phyloP scores from a whole-genome alignment of 2,797 vertebrate genomes.

The Neomorphus geoffroyi region DNA sequence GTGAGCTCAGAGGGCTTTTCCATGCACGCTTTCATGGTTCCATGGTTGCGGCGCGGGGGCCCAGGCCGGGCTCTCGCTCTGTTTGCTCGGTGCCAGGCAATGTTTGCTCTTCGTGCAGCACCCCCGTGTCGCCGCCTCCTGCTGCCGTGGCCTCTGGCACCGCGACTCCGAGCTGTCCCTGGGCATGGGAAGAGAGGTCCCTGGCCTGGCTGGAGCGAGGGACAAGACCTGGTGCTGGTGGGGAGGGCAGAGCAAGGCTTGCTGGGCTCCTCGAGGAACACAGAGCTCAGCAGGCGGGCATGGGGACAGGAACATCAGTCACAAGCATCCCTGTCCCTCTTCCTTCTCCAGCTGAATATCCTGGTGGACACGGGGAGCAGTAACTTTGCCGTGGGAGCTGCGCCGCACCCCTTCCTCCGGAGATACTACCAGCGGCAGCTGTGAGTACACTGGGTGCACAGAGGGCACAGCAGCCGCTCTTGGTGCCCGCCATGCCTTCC shows the following conservation, averaged over 20 bases:
- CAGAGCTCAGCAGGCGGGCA: not conserved
- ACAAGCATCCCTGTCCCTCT: not conserved
- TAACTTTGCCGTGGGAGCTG: constrained; percentile 97
- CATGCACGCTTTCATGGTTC: too few relatives aligned
- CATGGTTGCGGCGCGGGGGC: too few relatives aligned
- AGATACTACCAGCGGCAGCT: constrained; percentile 94
- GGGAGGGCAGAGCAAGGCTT: too few relatives aligned
- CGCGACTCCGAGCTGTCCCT: not conserved
- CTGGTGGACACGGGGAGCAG: constrained; percentile 99
- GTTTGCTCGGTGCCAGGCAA: too few relatives aligned
- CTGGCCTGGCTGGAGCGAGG: too few relatives aligned
- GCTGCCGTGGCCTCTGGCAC: too few relatives aligned
- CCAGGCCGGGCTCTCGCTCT: too few relatives aligned
- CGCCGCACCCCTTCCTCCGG: constrained; percentile 92
- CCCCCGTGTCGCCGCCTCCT: too few relatives aligned
- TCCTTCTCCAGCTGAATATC: constrained; percentile 88
- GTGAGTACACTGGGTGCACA: constrained; percentile 79
- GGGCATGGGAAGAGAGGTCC: too few relatives aligned
- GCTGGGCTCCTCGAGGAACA: too few relatives aligned
- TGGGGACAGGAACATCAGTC: accelerated
- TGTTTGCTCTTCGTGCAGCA: not conserved
- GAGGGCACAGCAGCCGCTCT: not conserved
- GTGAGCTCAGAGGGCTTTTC: too few relatives aligned
- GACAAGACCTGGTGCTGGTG: too few relatives aligned
- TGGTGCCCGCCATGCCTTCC: accelerated